phyloP scores from a whole-genome alignment of 2,113 vertebrate species.

The Labrus mixtus region DNA sequence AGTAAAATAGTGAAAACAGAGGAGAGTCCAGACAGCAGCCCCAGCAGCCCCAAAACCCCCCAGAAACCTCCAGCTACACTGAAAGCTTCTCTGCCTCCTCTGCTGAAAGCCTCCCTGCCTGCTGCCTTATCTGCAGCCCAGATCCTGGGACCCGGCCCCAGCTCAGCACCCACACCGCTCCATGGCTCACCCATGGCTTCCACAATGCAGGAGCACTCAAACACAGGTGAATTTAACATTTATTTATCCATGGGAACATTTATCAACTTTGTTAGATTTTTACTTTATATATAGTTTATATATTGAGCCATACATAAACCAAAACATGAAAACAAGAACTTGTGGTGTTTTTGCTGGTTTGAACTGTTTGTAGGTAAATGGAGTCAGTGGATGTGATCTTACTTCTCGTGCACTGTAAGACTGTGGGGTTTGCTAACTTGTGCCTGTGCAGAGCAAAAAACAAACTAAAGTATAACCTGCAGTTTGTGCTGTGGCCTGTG shows the following conservation, averaged over 20 bases:
- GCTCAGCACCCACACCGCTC: constrained; percentile 45
- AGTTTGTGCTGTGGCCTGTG: too few species aligned
- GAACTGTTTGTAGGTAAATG: too few species aligned
- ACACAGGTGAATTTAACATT: constrained; percentile 46
- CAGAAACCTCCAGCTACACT: constrained; percentile 42
- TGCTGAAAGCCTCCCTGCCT: constrained; percentile 52
- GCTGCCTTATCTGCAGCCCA: constrained; percentile 35
- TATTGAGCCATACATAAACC: too few species aligned
- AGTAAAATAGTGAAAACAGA: constrained; percentile 44
- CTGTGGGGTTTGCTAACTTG: too few species aligned
- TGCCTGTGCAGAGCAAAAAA: too few species aligned
- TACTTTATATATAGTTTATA: too few species aligned
- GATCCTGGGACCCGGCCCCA: constrained; percentile 23
- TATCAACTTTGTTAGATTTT: too few species aligned
- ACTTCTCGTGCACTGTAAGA: too few species aligned
- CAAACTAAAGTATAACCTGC: too few species aligned
- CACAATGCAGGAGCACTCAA: constrained; percentile 28
- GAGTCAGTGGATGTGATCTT: too few species aligned
- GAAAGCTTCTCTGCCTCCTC: constrained; percentile 38
- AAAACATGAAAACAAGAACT: too few species aligned
- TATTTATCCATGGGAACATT: not conserved
- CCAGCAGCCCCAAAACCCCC: constrained; percentile 19
- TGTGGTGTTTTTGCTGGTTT: too few species aligned
- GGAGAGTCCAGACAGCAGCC: constrained; percentile 47
- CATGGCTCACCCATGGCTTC: constrained; percentile 12